Evolutionary conservation across 2,888 invertebrate species (phyloP).

Genomic region (Tetragonisca angustula): DNA sequence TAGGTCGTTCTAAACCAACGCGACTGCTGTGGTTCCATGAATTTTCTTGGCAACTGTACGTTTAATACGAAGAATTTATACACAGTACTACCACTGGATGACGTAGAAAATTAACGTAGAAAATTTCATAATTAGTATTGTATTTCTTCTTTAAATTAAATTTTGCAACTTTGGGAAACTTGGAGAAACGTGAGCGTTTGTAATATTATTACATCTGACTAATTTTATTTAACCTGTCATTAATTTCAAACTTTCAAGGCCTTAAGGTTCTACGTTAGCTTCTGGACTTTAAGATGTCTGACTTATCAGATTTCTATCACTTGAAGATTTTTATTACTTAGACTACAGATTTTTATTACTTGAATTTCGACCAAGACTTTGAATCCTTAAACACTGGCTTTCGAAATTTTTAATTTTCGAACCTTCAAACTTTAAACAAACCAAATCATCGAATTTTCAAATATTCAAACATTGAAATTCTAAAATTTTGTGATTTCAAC

Average conservation of each 20-base stretch:
- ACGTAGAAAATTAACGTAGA: neutral
- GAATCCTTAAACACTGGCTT: neutral
- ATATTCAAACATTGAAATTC: neutral
- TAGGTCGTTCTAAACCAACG: neutral
- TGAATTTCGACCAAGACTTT: too few species aligned
- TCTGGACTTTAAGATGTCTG: too few species aligned
- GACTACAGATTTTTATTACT: too few species aligned
- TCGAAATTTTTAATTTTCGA: neutral
- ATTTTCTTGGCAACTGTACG: neutral
- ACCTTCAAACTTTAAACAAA: neutral
- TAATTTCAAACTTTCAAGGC: neutral
- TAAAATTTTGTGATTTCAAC: neutral
- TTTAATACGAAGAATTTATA: neutral
- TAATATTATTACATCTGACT: too few species aligned
- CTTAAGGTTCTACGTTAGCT: neutral
- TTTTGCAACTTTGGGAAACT: neutral
- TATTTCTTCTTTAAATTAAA: neutral
- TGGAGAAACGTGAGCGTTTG: too few species aligned
- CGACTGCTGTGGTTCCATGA: constrained; percentile 7
- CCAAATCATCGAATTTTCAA: neutral
- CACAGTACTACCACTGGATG: neutral
- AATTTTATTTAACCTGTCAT: neutral
- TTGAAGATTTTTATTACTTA: too few species aligned
- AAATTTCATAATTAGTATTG: neutral
- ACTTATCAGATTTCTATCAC: too few species aligned